Base-by-base conservation (phyloP, 2,113 vertebrate species). In the Scophthalmus maximus region DNA sequence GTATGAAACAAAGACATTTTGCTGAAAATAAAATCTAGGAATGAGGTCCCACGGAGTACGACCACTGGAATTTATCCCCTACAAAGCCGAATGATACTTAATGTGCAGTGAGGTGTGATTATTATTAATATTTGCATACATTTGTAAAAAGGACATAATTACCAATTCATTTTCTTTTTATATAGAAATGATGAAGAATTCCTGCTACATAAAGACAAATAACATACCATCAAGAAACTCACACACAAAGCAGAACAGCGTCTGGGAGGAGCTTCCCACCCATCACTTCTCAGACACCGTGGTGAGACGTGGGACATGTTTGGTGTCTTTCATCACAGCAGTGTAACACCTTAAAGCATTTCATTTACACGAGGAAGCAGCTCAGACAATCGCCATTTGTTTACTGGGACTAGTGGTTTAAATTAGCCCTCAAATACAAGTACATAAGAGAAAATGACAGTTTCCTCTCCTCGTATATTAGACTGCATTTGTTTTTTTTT, bases 221-320 rank as follows among this genome's bases (percentile, higher is more conserved):
- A 17, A 6, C 20, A 27, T 20, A 34, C 6, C 12, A 1, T 30
- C 30, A 3, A 3, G 49, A 52, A 15, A 57, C 12, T 3, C 3
- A 7, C 10, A 49, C 36, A 40, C 15, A 55, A 10, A 11, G 8
- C 2, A 8, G 3, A 6, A 25, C 32, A 34, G 50, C 30, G 36
- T 55, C 20, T 67, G 57, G 55, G 55, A 76, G 68, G 46, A 76
- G 44, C 55, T 40, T 60, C 30, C 38, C 61, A 60, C 55, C 8
- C 50, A 51, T 38, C 58, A 58, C 72, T 50, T 68, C 66, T 84
- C 57, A 78, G 68, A 82, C 44, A 29, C 25, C 72, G 82, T 67
- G 77, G 79, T 86, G 60, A 70, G 11, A 67, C 60, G 63, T 52
- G 57, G 53, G 75, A 60, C 78, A 79, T 63, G 64, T 84, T 84